Conservation (phyloP, 2,113 vertebrate genomes). For the Sphaerodactylus townsendi region DNA sequence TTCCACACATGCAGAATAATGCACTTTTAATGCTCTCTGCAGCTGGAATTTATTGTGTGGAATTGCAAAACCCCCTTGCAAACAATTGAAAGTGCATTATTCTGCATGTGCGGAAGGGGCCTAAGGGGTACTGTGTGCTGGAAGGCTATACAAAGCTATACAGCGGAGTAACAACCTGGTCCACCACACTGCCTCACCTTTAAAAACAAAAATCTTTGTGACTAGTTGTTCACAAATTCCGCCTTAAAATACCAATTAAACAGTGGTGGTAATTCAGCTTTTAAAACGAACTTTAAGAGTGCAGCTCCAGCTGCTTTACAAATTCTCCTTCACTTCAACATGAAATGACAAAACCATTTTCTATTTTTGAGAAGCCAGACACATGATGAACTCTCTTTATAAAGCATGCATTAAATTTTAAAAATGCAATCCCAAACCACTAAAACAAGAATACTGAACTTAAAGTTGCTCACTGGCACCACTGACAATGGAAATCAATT, state of each 20-base stretch:
- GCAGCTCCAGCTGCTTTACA: neutral
- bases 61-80: too few relatives aligned
- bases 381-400: neutral
- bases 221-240: too few relatives aligned
- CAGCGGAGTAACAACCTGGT: too few relatives aligned
- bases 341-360: conserved; percentile 16
- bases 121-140: too few relatives aligned
- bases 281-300: neutral
- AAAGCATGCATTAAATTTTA: neutral
- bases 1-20: too few relatives aligned
- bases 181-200: too few relatives aligned
- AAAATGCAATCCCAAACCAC: neutral
- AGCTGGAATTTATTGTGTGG: too few relatives aligned
- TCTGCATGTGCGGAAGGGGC: too few relatives aligned
- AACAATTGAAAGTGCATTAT: too few relatives aligned
- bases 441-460: neutral
- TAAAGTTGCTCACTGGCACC: neutral
- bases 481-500: neutral
- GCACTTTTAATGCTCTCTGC: too few relatives aligned
- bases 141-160: too few relatives aligned
- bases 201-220: too few relatives aligned
- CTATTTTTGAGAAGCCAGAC: conserved; percentile 4
- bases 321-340: neutral
- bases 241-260: neutral
- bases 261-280: neutral